A percentile compares a stretch with the other conserved stretches of the same genome.
phyloP scores from a whole-genome alignment of 2,113 vertebrate species.

The Eidolon helvum region DNA sequence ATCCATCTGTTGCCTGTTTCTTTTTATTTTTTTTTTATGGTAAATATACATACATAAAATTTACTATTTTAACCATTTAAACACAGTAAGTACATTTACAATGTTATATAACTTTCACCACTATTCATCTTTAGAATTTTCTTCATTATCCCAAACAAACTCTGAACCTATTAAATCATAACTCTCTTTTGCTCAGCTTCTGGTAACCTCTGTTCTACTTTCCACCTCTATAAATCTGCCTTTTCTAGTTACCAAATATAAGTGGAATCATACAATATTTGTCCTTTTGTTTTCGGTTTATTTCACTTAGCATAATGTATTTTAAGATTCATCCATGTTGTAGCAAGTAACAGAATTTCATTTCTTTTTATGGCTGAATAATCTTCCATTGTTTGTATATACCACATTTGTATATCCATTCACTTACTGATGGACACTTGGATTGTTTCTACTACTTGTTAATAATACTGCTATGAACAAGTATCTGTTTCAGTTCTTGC shows the following conservation, averaged over 20 bases:
- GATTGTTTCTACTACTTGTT: neutral
- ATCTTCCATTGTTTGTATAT: neutral
- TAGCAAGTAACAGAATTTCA: neutral
- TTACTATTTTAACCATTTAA: neutral
- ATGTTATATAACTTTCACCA: neutral
- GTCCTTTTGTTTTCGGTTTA: neutral
- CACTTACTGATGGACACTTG: neutral
- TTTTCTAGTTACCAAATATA: neutral
- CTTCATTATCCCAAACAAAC: neutral
- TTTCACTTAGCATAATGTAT: constrained; percentile 1
- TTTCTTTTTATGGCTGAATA: constrained; percentile 6
- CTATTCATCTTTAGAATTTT: neutral
- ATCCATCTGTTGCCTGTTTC: neutral
- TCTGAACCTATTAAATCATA: neutral
- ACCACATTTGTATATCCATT: neutral
- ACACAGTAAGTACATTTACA: neutral
- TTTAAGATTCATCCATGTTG: neutral
- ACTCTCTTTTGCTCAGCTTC: neutral
- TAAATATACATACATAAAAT: neutral
- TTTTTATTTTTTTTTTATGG: neutral
- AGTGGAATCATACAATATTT: constrained; percentile 4
- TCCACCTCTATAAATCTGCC: neutral
- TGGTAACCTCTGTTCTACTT: neutral
- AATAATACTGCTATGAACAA: neutral
- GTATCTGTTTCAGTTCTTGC: neutral